These are phyloP conservation scores for Stenolophus ochropezus DNA, from an alignment of 2,888 invertebrate species.

Conservation along the genomic window DNA sequence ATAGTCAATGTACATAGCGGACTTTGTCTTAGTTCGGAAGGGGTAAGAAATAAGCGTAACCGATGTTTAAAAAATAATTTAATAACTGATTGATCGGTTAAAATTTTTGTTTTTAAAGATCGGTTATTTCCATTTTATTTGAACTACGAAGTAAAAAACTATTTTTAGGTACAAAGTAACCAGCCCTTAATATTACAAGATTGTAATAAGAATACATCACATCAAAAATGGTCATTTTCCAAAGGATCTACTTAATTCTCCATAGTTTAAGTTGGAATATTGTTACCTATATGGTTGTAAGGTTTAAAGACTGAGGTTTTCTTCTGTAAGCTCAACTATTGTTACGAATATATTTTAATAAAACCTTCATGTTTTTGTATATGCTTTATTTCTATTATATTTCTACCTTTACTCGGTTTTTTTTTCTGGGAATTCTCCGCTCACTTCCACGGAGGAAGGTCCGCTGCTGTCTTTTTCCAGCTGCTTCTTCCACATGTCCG, in stretches of 20 bases:
- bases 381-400: slow-evolving; percentile 7
- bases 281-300: slow-evolving; percentile 35
- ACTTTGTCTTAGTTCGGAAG: slow-evolving; percentile 70
- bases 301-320: slow-evolving; percentile 33
- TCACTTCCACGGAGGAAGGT: slow-evolving; percentile 67
- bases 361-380: not conserved
- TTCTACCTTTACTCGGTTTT: not conserved
- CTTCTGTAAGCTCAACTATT: slow-evolving; percentile 4
- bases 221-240: slow-evolving; percentile 40
- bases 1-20: slow-evolving; percentile 69
- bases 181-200: slow-evolving; percentile 45
- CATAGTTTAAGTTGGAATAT: slow-evolving; percentile 4
- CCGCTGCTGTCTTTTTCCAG: slow-evolving; percentile 74
- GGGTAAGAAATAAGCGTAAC: slow-evolving; percentile 66
- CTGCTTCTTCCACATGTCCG: slow-evolving; percentile 96
- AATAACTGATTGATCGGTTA: too few species aligned
- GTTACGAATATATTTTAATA: not conserved
- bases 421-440: slow-evolving; percentile 60
- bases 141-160: too few species aligned
- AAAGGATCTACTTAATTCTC: slow-evolving; percentile 25
- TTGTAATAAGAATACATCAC: slow-evolving; percentile 19
- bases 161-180: slow-evolving; percentile 41
- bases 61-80: too few species aligned
- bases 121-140: too few species aligned
- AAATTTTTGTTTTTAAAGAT: too few species aligned